Percentiles rank a stretch among this genome's conserved stretches.
Conservation (phyloP, 2,888 invertebrate species). For the Abscondita cerata region DNA sequence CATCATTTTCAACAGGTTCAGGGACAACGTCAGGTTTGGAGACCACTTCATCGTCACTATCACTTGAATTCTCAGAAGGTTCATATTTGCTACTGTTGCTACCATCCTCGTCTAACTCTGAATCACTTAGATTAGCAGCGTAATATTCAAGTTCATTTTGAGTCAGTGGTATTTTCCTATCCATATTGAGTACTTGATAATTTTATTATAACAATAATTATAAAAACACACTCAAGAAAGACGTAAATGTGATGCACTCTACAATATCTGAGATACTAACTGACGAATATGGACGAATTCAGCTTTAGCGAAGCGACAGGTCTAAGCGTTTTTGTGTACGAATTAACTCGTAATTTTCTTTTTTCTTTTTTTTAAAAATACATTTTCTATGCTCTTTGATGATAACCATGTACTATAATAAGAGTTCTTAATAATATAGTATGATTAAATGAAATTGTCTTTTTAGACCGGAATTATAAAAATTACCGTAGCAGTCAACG, state of each 20-base stretch:
- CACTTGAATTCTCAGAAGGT: slow-evolving; percentile 31
- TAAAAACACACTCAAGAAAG: slow-evolving; percentile 27
- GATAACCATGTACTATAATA: too few species aligned
- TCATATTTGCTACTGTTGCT: slow-evolving; percentile 35
- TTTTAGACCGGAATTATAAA: neutral
- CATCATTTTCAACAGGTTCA: slow-evolving; percentile 34
- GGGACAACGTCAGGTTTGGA: too few species aligned
- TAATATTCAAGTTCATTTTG: slow-evolving; percentile 40
- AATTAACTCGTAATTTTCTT: neutral
- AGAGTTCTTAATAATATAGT: neutral
- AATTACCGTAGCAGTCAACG: slow-evolving; percentile 12
- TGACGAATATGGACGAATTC: slow-evolving; percentile 15
- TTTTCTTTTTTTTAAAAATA: neutral
- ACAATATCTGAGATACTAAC: slow-evolving; percentile 14
- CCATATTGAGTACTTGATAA: slow-evolving; percentile 34
- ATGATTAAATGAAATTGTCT: neutral
- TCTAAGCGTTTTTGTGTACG: slow-evolving; percentile 34
- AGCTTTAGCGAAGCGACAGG: slow-evolving; percentile 24
- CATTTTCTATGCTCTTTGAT: neutral
- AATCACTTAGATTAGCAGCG: slow-evolving; percentile 33
- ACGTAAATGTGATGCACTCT: slow-evolving; percentile 36
- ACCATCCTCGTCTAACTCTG: slow-evolving; percentile 33
- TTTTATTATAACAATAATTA: slow-evolving; percentile 4
- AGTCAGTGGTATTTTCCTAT: slow-evolving; percentile 38
- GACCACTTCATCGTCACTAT: slow-evolving; percentile 33